phyloP scores from a whole-genome alignment of 2,888 invertebrate species.

The Chymomyza fuscimana region DNA sequence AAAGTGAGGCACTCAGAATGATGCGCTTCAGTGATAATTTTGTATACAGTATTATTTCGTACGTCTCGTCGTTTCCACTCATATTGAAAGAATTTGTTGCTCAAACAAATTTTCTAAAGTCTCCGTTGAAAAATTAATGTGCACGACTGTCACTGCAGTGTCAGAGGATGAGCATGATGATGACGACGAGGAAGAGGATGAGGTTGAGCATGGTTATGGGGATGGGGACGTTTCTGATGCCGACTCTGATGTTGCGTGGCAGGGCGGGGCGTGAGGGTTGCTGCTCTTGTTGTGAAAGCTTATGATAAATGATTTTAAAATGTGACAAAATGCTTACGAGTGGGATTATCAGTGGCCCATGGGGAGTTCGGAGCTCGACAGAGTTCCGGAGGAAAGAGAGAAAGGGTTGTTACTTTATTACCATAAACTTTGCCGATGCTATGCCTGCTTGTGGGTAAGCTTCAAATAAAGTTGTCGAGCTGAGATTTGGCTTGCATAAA shows the following conservation, averaged over 20 bases:
- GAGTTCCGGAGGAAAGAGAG: background rate
- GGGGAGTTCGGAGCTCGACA: background rate
- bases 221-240: background rate
- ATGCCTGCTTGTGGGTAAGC: background rate
- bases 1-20: background rate
- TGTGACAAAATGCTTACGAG: slow-evolving; percentile 76
- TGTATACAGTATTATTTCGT: slow-evolving; percentile 46
- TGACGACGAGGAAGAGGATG: background rate
- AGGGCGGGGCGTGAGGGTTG: slow-evolving; percentile 51
- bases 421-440: background rate
- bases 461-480: slow-evolving; percentile 6
- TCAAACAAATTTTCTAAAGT: slow-evolving; percentile 65
- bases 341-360: slow-evolving; percentile 61
- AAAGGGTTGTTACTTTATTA: slow-evolving; percentile 6
- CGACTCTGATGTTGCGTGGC: slow-evolving; percentile 11
- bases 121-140: slow-evolving; percentile 71
- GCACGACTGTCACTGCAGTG: slow-evolving; percentile 69
- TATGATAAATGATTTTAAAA: slow-evolving; percentile 77
- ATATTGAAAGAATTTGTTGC: slow-evolving; percentile 55
- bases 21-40: slow-evolving; percentile 49
- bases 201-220: background rate
- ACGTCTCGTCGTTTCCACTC: slow-evolving; percentile 32
- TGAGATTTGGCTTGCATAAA: background rate
- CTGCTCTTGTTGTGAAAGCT: slow-evolving; percentile 60
- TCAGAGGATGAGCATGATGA: slow-evolving; percentile 45